Evolutionary conservation across 2,797 vertebrate genomes (phyloP), one percentile per base, ranked within the genome.

Genomic region (Paedocypris micromegethes): DNA sequence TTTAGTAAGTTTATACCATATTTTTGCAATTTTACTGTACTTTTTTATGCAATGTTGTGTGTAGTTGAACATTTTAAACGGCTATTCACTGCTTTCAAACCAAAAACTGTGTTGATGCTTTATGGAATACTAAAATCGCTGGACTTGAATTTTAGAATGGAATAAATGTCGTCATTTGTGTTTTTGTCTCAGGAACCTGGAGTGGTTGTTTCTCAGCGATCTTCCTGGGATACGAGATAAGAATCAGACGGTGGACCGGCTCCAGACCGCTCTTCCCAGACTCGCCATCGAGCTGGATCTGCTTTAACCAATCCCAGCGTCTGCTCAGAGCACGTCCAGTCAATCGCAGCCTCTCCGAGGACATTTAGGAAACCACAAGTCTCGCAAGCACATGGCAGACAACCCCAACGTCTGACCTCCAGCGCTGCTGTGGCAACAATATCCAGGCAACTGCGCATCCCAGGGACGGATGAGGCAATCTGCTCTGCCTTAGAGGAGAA

Each of bases 141-240:
- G 8, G 8, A 8, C 46, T 47, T 23, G 23, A 23, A 23, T 23
- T 23, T 23, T 23, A 23, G 23, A 23, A 23, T 23, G 23, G 23
- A 23, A 23, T 23, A 23, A 23, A 23, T 23, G 23, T 52, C 40
- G 5, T 23, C 54, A 52, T 42, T 5, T 53, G 40, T 42, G 38
- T 54, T 41, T 59, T 5, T 68, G 50, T 62, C 9, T n/a, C 71
- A 99, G 96, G 84, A 96, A 92, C 55, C 88, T 99, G 82, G 84
- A 93, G 75, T 86, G 89, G 79, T 88, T 99, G 81, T 91, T 91
- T 65, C 89, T 99, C 83, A 90, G 92, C 6, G 95, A 99, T 76
- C 93, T 99, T 49, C 96, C 96, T 2, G 93, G 90, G 57, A 66
- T 99, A 76, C 89, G 50, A 80, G 81, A 96, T 75, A 93, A 84